A percentile compares a stretch with the other conserved stretches of the same genome.
These are phyloP conservation scores for Drosophila nigrodunni DNA, from an alignment of 1,140 invertebrate species.

Conservation along the genomic window DNA sequence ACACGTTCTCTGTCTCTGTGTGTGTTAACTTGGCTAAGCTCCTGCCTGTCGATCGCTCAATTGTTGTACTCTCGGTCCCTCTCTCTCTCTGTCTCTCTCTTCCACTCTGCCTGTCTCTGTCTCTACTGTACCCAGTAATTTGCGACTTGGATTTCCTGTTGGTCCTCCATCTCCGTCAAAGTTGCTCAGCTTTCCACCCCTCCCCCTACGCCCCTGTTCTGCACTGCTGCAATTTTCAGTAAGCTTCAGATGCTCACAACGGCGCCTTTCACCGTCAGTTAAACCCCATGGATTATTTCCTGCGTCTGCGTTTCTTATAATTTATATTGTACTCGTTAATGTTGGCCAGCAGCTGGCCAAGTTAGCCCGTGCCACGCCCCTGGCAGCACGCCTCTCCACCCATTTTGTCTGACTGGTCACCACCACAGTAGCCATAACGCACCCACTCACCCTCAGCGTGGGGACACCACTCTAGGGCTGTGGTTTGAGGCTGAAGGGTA, in stretches of 20 bases:
- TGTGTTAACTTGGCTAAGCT: constrained; percentile 22
- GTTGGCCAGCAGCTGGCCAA: constrained; percentile 60
- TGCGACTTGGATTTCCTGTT: constrained; percentile 74
- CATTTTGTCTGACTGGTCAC: constrained; percentile 31
- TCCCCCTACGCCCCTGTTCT: not conserved
- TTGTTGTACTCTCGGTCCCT: constrained; percentile 19
- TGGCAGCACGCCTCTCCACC: constrained; percentile 1
- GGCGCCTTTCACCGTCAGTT: constrained; percentile 63
- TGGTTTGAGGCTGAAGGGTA: constrained; percentile 16
- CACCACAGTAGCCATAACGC: constrained; percentile 35
- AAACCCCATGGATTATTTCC: constrained; percentile 17
- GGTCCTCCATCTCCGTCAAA: constrained; percentile 37
- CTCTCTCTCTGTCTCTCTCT: constrained; percentile 26
- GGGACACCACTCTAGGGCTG: not conserved
- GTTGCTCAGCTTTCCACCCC: constrained; percentile 40
- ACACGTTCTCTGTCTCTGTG: constrained; percentile 3
- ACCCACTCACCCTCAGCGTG: constrained; percentile 55
- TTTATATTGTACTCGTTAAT: constrained; percentile 65
- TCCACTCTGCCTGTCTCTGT: constrained; percentile 38
- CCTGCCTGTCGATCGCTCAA: constrained; percentile 22
- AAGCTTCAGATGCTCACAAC: constrained; percentile 54
- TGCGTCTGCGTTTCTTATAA: constrained; percentile 47
- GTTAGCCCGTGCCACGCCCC: constrained; percentile 50
- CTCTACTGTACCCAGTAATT: constrained; percentile 70
- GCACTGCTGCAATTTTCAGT: constrained; percentile 34